A percentile compares a stretch with the other conserved stretches of the same genome.
Conservation (phyloP, 2,888 invertebrate genomes). For the Julus scandinavius region DNA sequence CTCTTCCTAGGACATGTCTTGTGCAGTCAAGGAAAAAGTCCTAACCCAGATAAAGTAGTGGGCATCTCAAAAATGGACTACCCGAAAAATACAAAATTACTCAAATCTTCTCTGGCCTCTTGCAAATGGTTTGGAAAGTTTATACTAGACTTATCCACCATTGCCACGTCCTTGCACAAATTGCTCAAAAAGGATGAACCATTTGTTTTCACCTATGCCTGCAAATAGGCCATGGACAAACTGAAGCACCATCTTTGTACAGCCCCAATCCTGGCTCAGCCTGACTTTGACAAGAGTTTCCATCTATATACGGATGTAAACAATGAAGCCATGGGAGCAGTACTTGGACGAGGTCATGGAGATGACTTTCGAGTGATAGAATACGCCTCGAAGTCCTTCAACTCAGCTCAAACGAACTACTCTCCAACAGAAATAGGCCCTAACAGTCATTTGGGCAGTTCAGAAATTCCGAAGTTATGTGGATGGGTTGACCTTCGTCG, state of each 20-base stretch:
- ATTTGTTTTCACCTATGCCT: neutral
- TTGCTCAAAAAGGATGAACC: neutral
- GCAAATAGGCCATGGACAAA: neutral
- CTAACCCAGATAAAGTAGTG: too few species aligned
- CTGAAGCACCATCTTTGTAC: neutral
- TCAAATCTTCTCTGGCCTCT: neutral
- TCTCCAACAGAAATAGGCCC: neutral
- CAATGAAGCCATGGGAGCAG: neutral
- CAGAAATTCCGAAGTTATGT: neutral
- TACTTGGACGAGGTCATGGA: neutral
- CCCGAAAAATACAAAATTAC: too few species aligned
- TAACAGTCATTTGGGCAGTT: neutral
- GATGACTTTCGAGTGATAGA: neutral
- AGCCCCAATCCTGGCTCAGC: neutral
- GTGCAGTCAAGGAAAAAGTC: too few species aligned
- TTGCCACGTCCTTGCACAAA: neutral
- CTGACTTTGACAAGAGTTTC: neutral
- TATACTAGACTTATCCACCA: neutral
- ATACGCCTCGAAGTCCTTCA: neutral
- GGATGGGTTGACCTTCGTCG: neutral
- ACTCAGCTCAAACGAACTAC: neutral
- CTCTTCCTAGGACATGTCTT: too few species aligned
- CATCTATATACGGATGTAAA: neutral
- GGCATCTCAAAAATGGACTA: too few species aligned
- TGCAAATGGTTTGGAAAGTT: neutral